Evolutionary conservation across 2,888 invertebrate species (phyloP).

Genomic region (Metopia argyrocephala): DNA sequence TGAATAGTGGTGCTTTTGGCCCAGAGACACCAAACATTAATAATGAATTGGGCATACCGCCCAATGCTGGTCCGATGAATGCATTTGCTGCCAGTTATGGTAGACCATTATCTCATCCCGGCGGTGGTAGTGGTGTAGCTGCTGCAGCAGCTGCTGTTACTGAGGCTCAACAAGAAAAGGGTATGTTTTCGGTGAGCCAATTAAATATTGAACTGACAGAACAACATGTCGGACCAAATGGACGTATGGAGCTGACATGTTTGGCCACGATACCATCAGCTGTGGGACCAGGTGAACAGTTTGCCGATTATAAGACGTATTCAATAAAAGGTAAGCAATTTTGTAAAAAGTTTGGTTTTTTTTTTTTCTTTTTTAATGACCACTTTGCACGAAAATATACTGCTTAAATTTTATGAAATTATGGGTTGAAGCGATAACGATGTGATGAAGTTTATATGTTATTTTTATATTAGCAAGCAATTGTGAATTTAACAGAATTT

Average conservation of each 20-base stretch:
- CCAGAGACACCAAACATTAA: slow-evolving; percentile 74
- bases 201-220: slow-evolving; percentile 87
- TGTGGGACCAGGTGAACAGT: slow-evolving; percentile 84
- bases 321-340: slow-evolving; percentile 85
- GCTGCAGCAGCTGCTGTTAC: slow-evolving; percentile 75
- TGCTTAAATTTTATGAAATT: no score
- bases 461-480: no score
- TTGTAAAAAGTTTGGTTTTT: not conserved
- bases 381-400: no score
- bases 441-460: no score
- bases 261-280: slow-evolving; percentile 88
- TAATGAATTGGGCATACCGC: slow-evolving; percentile 74
- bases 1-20: slow-evolving; percentile 74
- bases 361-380: not conserved
- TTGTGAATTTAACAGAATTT: no score
- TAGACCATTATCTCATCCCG: slow-evolving; percentile 72
- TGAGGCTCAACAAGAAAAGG: slow-evolving; percentile 74
- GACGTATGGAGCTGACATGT: slow-evolving; percentile 86
- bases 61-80: slow-evolving; percentile 76
- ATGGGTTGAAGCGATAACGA: no score
- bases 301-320: slow-evolving; percentile 86
- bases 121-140: slow-evolving; percentile 75
- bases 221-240: slow-evolving; percentile 84
- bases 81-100: slow-evolving; percentile 74
- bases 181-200: slow-evolving; percentile 82